phyloP scores from a whole-genome alignment of 2,113 vertebrate genomes.

The Chascanopsetta lugubris region DNA sequence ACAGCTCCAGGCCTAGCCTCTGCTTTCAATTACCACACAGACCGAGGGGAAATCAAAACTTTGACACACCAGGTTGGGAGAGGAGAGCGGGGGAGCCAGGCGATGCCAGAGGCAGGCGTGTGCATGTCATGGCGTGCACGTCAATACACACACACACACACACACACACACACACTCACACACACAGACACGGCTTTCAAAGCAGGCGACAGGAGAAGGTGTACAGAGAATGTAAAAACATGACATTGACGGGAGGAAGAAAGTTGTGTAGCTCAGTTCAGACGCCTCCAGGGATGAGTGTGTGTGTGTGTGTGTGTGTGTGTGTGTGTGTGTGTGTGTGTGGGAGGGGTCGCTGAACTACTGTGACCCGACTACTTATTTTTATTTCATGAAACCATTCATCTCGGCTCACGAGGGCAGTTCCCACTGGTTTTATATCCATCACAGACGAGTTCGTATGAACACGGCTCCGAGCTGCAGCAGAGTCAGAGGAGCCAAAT shows the following conservation, averaged over 20 bases:
- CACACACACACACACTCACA: neutral
- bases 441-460: neutral
- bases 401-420: slow-evolving; percentile 16
- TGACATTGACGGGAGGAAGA: slow-evolving; percentile 53
- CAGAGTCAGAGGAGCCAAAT: neutral
- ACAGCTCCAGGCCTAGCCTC: slow-evolving; percentile 66
- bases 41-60: slow-evolving; percentile 77
- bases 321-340: neutral
- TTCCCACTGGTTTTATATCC: slow-evolving; percentile 26
- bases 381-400: slow-evolving; percentile 48
- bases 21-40: slow-evolving; percentile 75
- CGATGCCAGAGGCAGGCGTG: slow-evolving; percentile 46
- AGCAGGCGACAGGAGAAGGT: slow-evolving; percentile 62
- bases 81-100: slow-evolving; percentile 59
- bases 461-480: neutral
- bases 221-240: slow-evolving; percentile 66
- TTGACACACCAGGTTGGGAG: slow-evolving; percentile 68
- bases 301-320: neutral
- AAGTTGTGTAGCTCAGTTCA: slow-evolving; percentile 37
- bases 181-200: slow-evolving; percentile 35
- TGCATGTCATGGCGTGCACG: neutral
- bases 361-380: slow-evolving; percentile 44
- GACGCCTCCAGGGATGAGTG: slow-evolving; percentile 30
- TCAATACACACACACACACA: neutral
- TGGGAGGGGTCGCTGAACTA: slow-evolving; percentile 27